These are phyloP conservation scores for Cladopsammia gracilis DNA, from an alignment of 64 coral and sea anemone genomes.

Conservation along the genomic window DNA sequence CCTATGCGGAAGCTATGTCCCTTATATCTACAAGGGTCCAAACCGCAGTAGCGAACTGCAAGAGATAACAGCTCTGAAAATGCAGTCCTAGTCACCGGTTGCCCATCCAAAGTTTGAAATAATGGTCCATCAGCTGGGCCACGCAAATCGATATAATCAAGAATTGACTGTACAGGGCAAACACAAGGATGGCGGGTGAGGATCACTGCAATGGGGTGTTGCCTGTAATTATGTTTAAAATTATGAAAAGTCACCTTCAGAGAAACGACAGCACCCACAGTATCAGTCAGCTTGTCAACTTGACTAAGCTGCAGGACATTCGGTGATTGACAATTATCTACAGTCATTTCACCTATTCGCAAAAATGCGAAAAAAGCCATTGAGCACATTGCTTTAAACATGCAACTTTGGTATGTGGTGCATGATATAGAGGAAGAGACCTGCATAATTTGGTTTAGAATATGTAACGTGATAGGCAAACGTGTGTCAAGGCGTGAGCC, in stretches of 20 bases:
- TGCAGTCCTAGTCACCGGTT: neutral
- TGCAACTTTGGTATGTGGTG: neutral
- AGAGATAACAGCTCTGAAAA: neutral
- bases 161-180: neutral
- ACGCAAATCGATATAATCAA: neutral
- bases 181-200: too few species aligned
- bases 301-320: too few species aligned
- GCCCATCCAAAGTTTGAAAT: neutral
- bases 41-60: neutral
- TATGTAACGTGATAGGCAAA: too few species aligned
- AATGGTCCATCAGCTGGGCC: neutral
- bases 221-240: neutral
- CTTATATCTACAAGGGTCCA: constrained; percentile 2
- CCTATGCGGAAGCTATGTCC: neutral
- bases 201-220: too few species aligned
- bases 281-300: too few species aligned
- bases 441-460: neutral
- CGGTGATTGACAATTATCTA: too few species aligned
- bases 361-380: neutral
- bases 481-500: neutral
- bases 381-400: neutral
- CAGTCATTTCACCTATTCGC: too few species aligned
- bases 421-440: neutral
- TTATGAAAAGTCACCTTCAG: too few species aligned
- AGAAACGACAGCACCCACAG: too few species aligned